These are phyloP conservation scores for Psittacula cyanocephala DNA, from an alignment of 2,113 vertebrate species.

Conservation along the genomic window DNA sequence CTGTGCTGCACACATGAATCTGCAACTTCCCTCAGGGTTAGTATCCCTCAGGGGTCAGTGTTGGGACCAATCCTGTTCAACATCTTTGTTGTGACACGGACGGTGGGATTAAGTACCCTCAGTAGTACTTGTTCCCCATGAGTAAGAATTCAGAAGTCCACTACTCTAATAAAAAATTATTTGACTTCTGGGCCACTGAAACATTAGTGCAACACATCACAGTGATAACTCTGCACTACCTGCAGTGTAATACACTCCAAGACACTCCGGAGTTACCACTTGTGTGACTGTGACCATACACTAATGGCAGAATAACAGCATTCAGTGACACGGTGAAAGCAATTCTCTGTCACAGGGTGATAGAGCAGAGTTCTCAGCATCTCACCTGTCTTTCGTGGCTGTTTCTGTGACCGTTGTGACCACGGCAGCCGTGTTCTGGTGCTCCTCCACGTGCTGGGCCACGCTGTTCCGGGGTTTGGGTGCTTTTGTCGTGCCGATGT, in stretches of 20 bases:
- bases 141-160: neutral
- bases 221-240: accelerated
- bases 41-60: neutral
- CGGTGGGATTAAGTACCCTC: neutral
- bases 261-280: accelerated
- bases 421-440: neutral
- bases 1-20: accelerated
- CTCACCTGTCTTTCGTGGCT: slow-evolving; percentile 69
- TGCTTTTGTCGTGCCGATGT: neutral
- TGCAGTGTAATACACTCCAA: accelerated
- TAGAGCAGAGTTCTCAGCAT: accelerated
- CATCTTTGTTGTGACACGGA: neutral
- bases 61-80: neutral
- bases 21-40: neutral
- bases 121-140: neutral
- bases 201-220: accelerated
- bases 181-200: too few relatives aligned
- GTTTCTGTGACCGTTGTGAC: neutral
- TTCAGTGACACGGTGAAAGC: accelerated
- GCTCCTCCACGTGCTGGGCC: neutral
- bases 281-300: accelerated
- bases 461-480: neutral
- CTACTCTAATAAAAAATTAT: neutral
- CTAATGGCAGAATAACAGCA: accelerated
- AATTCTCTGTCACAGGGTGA: neutral